phyloP scores from a whole-genome alignment of 2,113 vertebrate species.

The Nothoprocta perdicaria region DNA sequence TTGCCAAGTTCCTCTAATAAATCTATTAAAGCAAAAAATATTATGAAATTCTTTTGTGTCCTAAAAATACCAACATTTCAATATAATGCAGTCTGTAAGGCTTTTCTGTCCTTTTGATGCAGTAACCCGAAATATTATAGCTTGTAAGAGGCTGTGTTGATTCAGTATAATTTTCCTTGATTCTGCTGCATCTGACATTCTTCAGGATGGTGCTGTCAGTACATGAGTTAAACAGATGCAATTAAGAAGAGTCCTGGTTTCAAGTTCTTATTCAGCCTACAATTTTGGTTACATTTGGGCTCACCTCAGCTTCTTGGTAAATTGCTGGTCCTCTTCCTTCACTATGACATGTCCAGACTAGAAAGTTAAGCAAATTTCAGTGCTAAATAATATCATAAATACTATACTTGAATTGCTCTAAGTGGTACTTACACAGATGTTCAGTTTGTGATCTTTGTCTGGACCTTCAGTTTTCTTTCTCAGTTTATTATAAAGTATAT shows the following conservation, averaged over 20 bases:
- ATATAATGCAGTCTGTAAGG: neutral
- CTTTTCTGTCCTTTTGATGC: neutral
- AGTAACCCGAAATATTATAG: neutral
- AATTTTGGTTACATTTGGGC: constrained; percentile 29
- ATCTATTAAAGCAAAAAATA: neutral
- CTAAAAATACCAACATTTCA: neutral
- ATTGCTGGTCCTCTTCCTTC: neutral
- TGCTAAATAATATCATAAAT: neutral
- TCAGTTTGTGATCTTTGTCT: neutral
- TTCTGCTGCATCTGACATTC: constrained; percentile 1
- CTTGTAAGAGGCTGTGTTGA: neutral
- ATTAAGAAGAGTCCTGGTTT: neutral
- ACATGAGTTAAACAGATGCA: neutral
- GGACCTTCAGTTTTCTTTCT: constrained; percentile 27
- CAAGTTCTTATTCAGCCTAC: neutral
- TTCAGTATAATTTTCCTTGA: constrained; percentile 9
- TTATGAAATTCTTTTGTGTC: neutral
- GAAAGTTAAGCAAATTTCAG: neutral
- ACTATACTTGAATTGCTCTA: neutral
- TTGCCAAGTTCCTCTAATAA: neutral
- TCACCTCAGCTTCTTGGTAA: neutral
- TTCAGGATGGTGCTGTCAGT: neutral
- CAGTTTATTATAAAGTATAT: neutral
- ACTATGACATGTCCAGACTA: neutral
- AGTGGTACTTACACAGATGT: neutral